phyloP scores from a whole-genome alignment of 1,140 invertebrate species.

The Paraescarpia echinospica region DNA sequence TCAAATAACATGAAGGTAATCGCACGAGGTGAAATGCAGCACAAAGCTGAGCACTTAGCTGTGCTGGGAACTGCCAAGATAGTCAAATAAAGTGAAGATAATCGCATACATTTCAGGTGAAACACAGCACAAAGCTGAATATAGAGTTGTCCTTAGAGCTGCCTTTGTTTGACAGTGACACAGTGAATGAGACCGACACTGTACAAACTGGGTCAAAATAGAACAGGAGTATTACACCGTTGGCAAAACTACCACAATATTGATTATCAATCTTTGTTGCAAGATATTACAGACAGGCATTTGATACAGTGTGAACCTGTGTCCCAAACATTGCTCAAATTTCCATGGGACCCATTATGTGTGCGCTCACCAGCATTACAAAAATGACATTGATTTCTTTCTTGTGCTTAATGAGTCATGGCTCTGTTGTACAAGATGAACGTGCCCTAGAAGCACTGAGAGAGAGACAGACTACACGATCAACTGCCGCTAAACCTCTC shows the following conservation, averaged over 20 bases:
- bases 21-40: background rate
- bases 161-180: background rate
- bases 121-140: background rate
- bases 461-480: background rate
- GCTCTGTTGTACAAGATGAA: background rate
- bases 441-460: background rate
- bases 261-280: background rate
- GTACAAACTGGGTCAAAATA: conserved; percentile 1
- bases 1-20: background rate
- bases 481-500: too few relatives aligned
- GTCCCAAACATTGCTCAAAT: background rate
- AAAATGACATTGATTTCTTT: background rate
- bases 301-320: background rate
- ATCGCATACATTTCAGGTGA: background rate
- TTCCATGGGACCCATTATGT: background rate
- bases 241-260: background rate
- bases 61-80: background rate
- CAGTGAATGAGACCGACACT: background rate
- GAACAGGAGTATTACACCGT: background rate
- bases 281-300: background rate
- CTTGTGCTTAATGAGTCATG: background rate
- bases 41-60: background rate
- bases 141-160: background rate
- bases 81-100: background rate
- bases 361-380: background rate